Evolutionary conservation across 2,113 vertebrate species (phyloP).

Genomic region (Bettongia penicillata): DNA sequence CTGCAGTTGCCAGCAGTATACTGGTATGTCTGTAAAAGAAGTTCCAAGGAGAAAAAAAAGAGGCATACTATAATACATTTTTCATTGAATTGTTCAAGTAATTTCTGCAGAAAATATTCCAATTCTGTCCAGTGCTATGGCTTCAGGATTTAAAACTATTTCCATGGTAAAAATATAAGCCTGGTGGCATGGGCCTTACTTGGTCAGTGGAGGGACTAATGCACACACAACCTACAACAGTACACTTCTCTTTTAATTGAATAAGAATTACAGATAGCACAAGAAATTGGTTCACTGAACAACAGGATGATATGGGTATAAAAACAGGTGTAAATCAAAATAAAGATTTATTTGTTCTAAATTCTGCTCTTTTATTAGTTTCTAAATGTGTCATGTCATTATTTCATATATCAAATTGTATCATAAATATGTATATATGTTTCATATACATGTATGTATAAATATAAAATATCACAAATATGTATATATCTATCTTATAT

Average conservation of each 20-base stretch:
- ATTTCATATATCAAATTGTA: not conserved
- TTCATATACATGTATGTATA: no score
- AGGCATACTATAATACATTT: conserved; percentile 81
- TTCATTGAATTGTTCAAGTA: conserved; percentile 78
- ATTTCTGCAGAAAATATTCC: conserved; percentile 74
- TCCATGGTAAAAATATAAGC: conserved; percentile 41
- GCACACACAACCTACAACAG: not conserved
- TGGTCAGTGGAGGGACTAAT: conserved; percentile 44
- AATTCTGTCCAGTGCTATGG: conserved; percentile 59
- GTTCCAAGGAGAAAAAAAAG: conserved; percentile 84
- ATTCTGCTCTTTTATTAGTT: conserved; percentile 52
- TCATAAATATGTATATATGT: no score
- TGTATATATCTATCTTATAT: not conserved
- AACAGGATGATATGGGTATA: not conserved
- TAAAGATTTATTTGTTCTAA: conserved; percentile 45
- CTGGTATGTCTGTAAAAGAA: conserved; percentile 81
- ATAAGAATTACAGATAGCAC: conserved; percentile 43
- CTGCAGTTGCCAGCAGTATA: conserved; percentile 89
- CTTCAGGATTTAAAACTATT: not conserved
- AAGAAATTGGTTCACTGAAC: conserved; percentile 25
- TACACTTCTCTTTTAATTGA: conserved; percentile 55
- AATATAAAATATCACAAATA: no score
- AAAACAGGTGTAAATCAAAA: conserved; percentile 74
- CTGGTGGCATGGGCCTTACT: conserved; percentile 40
- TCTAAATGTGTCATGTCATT: conserved; percentile 44